Evolutionary conservation across 2,888 invertebrate genomes (phyloP).

Genomic region (Lasiommata megera): DNA sequence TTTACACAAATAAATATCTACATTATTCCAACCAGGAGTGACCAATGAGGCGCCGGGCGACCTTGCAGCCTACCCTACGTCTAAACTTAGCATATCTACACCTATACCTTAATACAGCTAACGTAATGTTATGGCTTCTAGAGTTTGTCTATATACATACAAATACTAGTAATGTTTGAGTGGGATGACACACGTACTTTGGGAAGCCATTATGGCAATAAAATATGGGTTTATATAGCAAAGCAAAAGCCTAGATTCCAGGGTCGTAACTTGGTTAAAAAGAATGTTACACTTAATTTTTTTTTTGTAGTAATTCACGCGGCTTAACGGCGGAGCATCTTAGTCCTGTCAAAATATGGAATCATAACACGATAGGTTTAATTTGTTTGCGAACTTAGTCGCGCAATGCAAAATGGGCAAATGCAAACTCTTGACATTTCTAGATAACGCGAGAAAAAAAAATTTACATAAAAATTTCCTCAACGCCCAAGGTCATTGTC

Average conservation of each 20-base stretch:
- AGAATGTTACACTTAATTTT: too few relatives aligned
- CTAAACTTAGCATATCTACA: slow-evolving; percentile 49
- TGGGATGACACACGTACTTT: slow-evolving; percentile 3
- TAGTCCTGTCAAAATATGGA: too few relatives aligned
- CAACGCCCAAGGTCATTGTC: too few relatives aligned
- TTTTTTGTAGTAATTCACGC: too few relatives aligned
- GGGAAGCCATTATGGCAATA: not conserved
- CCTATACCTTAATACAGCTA: slow-evolving; percentile 17
- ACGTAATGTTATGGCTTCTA: slow-evolving; percentile 31
- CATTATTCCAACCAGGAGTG: slow-evolving; percentile 44
- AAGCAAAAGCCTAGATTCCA: too few relatives aligned
- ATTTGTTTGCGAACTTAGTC: too few relatives aligned
- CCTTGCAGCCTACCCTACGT: slow-evolving; percentile 64
- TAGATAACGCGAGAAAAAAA: too few relatives aligned
- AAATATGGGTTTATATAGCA: not conserved
- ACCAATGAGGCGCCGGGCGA: slow-evolving; percentile 74
- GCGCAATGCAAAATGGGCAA: too few relatives aligned
- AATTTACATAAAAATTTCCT: too few relatives aligned
- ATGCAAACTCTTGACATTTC: too few relatives aligned
- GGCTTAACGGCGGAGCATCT: too few relatives aligned
- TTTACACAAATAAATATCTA: slow-evolving; percentile 51
- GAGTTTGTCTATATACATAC: slow-evolving; percentile 8
- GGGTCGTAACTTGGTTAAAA: not conserved
- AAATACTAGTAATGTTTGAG: not conserved
- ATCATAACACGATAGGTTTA: too few relatives aligned